These are phyloP conservation scores for Ammospiza caudacuta DNA, from an alignment of 2,113 vertebrate genomes.

Conservation along the genomic window DNA sequence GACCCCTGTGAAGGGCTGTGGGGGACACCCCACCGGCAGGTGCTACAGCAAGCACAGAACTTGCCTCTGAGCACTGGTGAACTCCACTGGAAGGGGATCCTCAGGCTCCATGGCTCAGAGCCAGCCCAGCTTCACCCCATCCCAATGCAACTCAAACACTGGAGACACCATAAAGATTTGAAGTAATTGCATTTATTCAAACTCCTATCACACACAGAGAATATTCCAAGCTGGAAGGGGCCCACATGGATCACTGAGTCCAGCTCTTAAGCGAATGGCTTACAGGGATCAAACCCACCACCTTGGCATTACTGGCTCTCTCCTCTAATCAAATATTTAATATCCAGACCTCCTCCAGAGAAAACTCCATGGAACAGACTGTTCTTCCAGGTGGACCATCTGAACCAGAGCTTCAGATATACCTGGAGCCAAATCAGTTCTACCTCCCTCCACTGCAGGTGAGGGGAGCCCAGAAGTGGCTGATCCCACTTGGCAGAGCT, in stretches of 20 bases:
- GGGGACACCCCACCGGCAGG: rapidly evolving
- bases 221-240: neutral
- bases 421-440: neutral
- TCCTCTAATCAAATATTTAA: neutral
- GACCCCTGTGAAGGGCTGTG: neutral
- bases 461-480: rapidly evolving
- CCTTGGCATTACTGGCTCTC: neutral
- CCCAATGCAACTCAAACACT: too few relatives aligned
- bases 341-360: too few relatives aligned
- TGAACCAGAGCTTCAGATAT: rapidly evolving
- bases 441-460: rapidly evolving
- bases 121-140: neutral
- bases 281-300: neutral
- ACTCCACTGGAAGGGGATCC: neutral
- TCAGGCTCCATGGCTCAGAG: neutral
- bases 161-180: neutral
- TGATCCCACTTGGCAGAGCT: neutral
- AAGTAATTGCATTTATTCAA: neutral
- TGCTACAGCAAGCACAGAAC: neutral
- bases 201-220: neutral
- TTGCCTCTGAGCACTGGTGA: rapidly evolving
- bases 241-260: neutral
- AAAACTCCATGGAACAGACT: neutral
- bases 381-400: rapidly evolving
- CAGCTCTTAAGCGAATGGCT: neutral